A percentile compares a stretch with the other conserved stretches of the same genome.
These are phyloP conservation scores for Sitophilus oryzae DNA, from an alignment of 1,140 invertebrate genomes.

Conservation along the genomic window DNA sequence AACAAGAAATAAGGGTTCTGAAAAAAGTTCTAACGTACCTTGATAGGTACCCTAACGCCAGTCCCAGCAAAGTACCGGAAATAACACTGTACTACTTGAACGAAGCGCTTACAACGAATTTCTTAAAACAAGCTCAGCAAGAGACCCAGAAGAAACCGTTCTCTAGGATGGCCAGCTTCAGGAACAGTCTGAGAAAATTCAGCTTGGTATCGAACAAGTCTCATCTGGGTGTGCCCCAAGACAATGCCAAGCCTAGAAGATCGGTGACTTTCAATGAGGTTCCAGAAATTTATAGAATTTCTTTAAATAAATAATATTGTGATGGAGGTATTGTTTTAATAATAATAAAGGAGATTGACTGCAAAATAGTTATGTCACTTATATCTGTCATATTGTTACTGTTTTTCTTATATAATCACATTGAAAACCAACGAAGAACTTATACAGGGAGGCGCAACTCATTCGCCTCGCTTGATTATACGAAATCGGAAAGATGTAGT, in stretches of 20 bases:
- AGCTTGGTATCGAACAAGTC: constrained; percentile 25
- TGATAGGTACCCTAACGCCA: constrained; percentile 29
- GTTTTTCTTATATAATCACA: too few relatives aligned
- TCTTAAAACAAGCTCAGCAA: constrained; percentile 22
- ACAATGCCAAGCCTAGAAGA: constrained; percentile 8
- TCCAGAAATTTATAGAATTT: constrained; percentile 25
- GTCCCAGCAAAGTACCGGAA: constrained; percentile 31
- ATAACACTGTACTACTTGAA: constrained; percentile 27
- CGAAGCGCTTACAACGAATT: constrained; percentile 23
- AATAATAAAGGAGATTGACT: too few relatives aligned
- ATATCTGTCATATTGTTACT: too few relatives aligned
- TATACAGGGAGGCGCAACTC: too few relatives aligned
- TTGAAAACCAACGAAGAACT: too few relatives aligned
- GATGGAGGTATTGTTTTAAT: too few relatives aligned
- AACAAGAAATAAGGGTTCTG: constrained; percentile 32
- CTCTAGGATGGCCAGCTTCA: constrained; percentile 32
- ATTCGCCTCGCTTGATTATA: too few relatives aligned
- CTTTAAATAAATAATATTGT: constrained; percentile 12
- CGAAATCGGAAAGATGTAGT: too few relatives aligned
- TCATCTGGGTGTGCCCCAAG: background rate
- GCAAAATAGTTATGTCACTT: too few relatives aligned
- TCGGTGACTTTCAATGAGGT: constrained; percentile 29
- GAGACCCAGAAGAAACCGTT: constrained; percentile 7
- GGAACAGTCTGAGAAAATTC: constrained; percentile 33
- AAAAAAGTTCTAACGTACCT: constrained; percentile 31